A percentile compares a stretch with the other conserved stretches of the same genome.
These are phyloP conservation scores for Anhinga rufa DNA, from an alignment of 2,113 vertebrate genomes.

Conservation along the genomic window DNA sequence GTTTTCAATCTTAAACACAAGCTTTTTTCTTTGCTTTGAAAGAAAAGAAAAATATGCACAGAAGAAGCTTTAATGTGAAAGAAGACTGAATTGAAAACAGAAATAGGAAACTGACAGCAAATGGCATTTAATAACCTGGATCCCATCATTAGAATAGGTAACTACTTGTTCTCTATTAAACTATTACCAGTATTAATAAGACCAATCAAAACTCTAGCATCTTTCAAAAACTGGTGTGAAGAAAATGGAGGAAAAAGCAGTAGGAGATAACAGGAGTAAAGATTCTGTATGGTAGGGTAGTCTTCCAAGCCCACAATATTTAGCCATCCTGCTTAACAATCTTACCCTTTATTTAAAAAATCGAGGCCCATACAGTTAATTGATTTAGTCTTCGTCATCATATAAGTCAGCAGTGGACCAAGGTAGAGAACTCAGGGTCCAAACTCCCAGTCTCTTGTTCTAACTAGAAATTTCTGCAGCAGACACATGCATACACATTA, in stretches of 20 bases:
- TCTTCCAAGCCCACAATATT: neutral
- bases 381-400: neutral
- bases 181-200: neutral
- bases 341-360: neutral
- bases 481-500: neutral
- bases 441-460: neutral
- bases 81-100: neutral
- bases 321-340: neutral
- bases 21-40: neutral
- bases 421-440: neutral
- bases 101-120: neutral
- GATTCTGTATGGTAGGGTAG: neutral
- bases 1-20: neutral
- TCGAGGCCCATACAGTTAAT: neutral
- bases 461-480: neutral
- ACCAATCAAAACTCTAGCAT: neutral
- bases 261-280: neutral
- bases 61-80: neutral
- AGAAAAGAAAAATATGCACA: neutral
- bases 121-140: neutral
- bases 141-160: neutral
- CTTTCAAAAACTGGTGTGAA: neutral
- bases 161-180: neutral
- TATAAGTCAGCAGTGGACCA: neutral
- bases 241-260: neutral